phyloP scores from a whole-genome alignment of 2,888 invertebrate species.

The Drosophila kokeensis region DNA sequence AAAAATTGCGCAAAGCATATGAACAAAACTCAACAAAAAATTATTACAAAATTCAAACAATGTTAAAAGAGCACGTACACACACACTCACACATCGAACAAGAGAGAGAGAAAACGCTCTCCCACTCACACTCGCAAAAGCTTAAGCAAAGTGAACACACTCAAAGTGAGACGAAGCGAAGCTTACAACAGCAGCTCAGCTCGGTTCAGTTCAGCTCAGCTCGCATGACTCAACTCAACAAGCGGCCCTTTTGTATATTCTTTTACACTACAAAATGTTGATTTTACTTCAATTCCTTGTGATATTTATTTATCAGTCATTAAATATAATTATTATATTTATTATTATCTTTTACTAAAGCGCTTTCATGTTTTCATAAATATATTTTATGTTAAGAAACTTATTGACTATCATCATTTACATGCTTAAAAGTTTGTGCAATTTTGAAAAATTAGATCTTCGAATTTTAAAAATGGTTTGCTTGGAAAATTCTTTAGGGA shows the following conservation, averaged over 20 bases:
- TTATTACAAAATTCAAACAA: constrained; percentile 71
- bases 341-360: not conserved
- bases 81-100: constrained; percentile 4
- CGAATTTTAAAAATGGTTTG: not conserved
- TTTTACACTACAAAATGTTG: not conserved
- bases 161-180: constrained; percentile 16
- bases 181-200: constrained; percentile 7
- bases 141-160: constrained; percentile 31
- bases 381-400: not conserved
- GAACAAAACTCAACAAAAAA: constrained; percentile 31
- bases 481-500: not conserved
- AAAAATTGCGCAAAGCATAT: constrained; percentile 42
- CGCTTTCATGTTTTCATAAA: not conserved
- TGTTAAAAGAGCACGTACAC: constrained; percentile 56
- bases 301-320: constrained; percentile 8
- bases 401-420: too few relatives aligned
- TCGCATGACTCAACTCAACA: constrained; percentile 23
- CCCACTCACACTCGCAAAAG: constrained; percentile 19
- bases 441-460: too few relatives aligned
- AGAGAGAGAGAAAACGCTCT: not conserved
- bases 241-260: constrained; percentile 34
- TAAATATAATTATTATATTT: not conserved
- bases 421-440: too few relatives aligned
- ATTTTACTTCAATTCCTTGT: not conserved
- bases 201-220: not conserved